Percentiles rank a stretch among this genome's conserved stretches.
Evolutionary conservation across 1,140 invertebrate genomes (phyloP).

Genomic region (Cepaea nemoralis): DNA sequence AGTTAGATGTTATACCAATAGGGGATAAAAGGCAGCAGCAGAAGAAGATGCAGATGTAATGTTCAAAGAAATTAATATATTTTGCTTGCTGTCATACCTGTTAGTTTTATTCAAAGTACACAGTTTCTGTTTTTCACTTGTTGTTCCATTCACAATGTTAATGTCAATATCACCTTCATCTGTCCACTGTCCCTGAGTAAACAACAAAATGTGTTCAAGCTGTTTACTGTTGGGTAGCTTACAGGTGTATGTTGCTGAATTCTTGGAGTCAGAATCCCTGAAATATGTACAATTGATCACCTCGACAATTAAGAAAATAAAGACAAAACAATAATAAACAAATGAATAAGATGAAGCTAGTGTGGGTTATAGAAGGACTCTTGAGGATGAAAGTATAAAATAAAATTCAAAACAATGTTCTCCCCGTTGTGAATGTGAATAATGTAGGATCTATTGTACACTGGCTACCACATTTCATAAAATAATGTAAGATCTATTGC

Average conservation of each 20-base stretch:
- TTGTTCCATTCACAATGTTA: neutral
- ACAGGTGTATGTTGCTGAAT: neutral
- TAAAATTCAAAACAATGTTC: neutral
- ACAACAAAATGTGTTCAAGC: slow-evolving; percentile 33
- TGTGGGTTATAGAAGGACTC: neutral
- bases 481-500: too few relatives aligned
- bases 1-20: too few relatives aligned
- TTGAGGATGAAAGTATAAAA: neutral
- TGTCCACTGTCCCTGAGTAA: slow-evolving; percentile 33
- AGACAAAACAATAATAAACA: neutral
- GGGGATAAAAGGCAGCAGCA: too few relatives aligned
- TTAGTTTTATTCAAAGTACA: slow-evolving; percentile 7
- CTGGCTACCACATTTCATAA: too few relatives aligned
- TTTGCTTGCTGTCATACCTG: too few relatives aligned
- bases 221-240: neutral
- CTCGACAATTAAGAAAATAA: too few relatives aligned
- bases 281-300: too few relatives aligned
- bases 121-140: slow-evolving; percentile 13
- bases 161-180: slow-evolving; percentile 3
- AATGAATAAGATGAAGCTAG: neutral
- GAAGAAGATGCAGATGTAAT: too few relatives aligned
- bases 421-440: too few relatives aligned
- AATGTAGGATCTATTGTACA: too few relatives aligned
- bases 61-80: too few relatives aligned
- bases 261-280: neutral